These are phyloP conservation scores for Microchirus variegatus DNA, from an alignment of 2,797 vertebrate species.

Conservation along the genomic window DNA sequence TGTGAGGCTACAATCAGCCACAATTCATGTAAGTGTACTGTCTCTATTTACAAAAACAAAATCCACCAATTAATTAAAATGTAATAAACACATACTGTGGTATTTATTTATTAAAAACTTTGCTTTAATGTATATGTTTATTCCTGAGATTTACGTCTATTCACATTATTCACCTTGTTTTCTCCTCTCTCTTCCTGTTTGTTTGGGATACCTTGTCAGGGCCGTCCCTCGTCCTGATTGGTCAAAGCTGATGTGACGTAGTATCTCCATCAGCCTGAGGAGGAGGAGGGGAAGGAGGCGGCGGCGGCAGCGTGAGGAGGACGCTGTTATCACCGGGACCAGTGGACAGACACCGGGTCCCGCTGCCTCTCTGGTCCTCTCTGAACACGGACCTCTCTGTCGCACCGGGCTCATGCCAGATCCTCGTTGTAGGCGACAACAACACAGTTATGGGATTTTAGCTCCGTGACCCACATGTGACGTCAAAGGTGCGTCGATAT, in stretches of 20 bases:
- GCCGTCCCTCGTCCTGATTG: constrained; percentile 52
- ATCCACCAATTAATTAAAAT: background rate
- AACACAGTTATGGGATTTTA: too few species aligned
- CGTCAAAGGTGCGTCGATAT: constrained; percentile 16
- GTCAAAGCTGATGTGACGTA: constrained; percentile 53
- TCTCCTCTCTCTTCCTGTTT: constrained; percentile 8
- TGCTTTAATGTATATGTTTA: background rate
- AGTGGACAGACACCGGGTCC: too few species aligned
- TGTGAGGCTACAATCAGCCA: too few species aligned
- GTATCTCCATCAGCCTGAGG: constrained; percentile 3
- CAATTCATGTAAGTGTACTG: too few species aligned
- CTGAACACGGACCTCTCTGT: too few species aligned
- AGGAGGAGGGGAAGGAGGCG: constrained; percentile 34
- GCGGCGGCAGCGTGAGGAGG: constrained; percentile 4
- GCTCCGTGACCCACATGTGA: background rate
- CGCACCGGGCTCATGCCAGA: constrained; percentile 16
- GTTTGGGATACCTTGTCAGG: constrained; percentile 26
- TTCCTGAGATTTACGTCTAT: background rate
- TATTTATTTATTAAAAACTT: too few species aligned
- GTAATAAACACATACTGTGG: background rate
- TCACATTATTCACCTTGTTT: background rate
- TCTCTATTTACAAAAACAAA: background rate
- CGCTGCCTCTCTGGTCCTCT: background rate
- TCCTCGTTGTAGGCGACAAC: too few species aligned
- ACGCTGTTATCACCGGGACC: background rate